phyloP scores from a whole-genome alignment of 2,888 invertebrate genomes.

The Hofmannophila pseudospretella region DNA sequence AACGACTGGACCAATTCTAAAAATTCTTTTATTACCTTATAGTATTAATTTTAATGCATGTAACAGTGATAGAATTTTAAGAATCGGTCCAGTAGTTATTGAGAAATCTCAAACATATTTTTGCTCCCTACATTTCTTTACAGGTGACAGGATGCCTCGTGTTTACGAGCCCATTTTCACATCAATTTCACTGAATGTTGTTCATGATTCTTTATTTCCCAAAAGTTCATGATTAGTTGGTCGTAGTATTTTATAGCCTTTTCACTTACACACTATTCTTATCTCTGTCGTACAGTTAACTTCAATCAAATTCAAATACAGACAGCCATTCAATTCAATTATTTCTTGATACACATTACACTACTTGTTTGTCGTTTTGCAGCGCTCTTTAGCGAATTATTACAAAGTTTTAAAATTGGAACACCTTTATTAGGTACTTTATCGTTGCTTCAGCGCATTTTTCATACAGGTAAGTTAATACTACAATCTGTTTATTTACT shows the following conservation, averaged over 20 bases:
- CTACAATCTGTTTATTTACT: background rate
- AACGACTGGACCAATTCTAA: too few relatives aligned
- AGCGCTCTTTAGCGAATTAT: slow-evolving; percentile 1
- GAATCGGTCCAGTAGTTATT: too few relatives aligned
- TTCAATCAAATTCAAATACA: slow-evolving; percentile 19
- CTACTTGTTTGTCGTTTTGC: slow-evolving; percentile 12
- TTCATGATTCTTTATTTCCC: background rate
- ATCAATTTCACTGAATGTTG: too few relatives aligned
- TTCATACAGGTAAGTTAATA: slow-evolving; percentile 6
- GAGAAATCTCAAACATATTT: too few relatives aligned
- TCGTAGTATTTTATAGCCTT: slow-evolving; percentile 12
- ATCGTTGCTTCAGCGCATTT: background rate
- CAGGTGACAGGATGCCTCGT: too few relatives aligned
- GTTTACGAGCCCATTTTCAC: too few relatives aligned
- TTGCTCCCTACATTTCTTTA: too few relatives aligned
- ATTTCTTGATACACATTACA: slow-evolving; percentile 17
- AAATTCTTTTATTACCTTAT: too few relatives aligned
- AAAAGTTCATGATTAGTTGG: slow-evolving; percentile 31
- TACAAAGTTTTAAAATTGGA: background rate
- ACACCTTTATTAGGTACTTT: background rate
- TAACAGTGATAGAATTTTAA: too few relatives aligned
- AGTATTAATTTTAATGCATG: too few relatives aligned
- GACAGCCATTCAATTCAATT: slow-evolving; percentile 19
- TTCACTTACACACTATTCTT: slow-evolving; percentile 14
- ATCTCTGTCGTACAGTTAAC: slow-evolving; percentile 9